A percentile compares a stretch with the other conserved stretches of the same genome.
Conservation (phyloP, 53 echinoderm and acorn worm species). For the Echinometra lucunter region DNA sequence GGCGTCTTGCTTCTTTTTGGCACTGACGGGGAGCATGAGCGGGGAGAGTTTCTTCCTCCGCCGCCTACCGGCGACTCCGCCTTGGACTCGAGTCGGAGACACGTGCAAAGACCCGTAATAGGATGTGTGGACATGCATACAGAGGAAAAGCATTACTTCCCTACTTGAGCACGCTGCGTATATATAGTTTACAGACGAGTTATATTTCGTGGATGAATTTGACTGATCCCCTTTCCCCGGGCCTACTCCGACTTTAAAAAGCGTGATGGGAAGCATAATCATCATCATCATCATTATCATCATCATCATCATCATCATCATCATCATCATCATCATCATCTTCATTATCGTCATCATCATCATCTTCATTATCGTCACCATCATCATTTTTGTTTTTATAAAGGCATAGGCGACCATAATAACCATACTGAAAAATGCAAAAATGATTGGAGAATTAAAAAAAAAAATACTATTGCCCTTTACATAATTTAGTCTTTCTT, state of each 20-base stretch:
- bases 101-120: background rate
- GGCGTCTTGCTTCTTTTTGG: background rate
- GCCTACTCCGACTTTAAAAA: background rate
- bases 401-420: no score
- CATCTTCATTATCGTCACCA: background rate
- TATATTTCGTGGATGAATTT: background rate
- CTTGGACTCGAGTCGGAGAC: background rate
- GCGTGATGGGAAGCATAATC: no score
- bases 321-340: no score
- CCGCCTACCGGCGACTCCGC: background rate
- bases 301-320: no score
- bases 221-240: background rate
- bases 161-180: background rate
- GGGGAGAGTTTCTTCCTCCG: background rate
- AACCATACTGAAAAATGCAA: no score
- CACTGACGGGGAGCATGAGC: background rate
- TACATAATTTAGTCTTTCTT: no score
- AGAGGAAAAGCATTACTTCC: background rate
- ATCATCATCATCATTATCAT: no score
- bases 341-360: no score
- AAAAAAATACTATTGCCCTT: no score
- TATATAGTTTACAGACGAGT: background rate
- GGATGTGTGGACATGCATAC: background rate
- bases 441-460: no score
- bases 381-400: no score